Evolutionary conservation across 2,113 vertebrate species (phyloP), one percentile per base, ranked within the genome.

Genomic region (Sylvilagus bachmani): DNA sequence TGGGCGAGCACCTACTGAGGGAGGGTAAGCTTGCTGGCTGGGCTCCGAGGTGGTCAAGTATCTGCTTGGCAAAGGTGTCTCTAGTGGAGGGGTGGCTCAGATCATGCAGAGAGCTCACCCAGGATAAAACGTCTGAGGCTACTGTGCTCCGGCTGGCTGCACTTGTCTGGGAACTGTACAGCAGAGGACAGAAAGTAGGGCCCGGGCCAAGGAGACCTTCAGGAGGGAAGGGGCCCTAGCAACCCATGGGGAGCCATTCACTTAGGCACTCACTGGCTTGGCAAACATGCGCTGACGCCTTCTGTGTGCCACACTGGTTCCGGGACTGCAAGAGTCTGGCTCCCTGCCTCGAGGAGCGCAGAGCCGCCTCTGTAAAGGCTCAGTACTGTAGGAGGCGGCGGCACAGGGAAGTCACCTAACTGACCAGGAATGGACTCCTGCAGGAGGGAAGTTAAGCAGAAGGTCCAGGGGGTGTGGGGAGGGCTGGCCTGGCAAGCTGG

Each of bases 311-410:
- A 14, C 4, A 11, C 19, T 53, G n/a, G 13, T 67, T 66, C 64
- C 62, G 14, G n/a, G 62, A 51, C 27, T 79, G n/a, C 7, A 86
- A 85, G 75, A 79, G 29, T 70, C 75, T 62, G 31, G 49, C 67
- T 94, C 38, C 82, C 69, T 86, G 51, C 64, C 78, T 86, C 10
- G 13, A 62, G 53, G 80, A 91, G 38, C 78, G 69, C 29, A 93
- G 75, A 73, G 75, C 51, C 25, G 31, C 64, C 14, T 14, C 61
- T 33, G 0, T 66, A 38, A 90, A 66, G 27, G 62, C 29, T 3
- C n/a, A 13, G 33, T 33, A 66, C 91, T 94, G 11, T 19, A 25
- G 62, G 69, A 44, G 85, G 82, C 53, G 33, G 31, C 51, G 24
- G 53, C 71, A 66, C 16, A 9, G 85, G 69, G 74, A 84, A 74